phyloP scores from a whole-genome alignment of 2,888 invertebrate genomes.

The Sinopyrophorus schimmeli region DNA sequence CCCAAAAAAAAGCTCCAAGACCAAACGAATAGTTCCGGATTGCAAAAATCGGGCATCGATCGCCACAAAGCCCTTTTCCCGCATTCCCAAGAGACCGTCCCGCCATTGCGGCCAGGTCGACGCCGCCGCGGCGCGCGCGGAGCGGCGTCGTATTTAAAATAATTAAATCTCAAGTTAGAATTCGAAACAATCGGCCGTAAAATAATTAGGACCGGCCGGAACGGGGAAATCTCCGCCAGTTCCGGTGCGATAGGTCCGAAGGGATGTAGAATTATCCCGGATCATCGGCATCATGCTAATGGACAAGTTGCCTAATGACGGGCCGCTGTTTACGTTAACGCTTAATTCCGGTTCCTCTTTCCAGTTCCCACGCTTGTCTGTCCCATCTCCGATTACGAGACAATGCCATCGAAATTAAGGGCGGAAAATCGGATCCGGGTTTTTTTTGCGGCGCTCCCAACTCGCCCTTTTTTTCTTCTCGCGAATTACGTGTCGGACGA shows the following conservation, averaged over 20 bases:
- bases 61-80: too few species aligned
- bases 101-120: too few species aligned
- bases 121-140: too few species aligned
- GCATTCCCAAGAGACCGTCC: too few species aligned
- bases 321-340: slow-evolving; percentile 50
- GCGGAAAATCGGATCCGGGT: slow-evolving; percentile 6
- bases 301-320: slow-evolving; percentile 51
- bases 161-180: slow-evolving; percentile 23
- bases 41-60: too few species aligned
- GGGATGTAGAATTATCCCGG: slow-evolving; percentile 46
- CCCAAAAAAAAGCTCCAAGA: too few species aligned
- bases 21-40: too few species aligned
- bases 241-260: slow-evolving; percentile 43
- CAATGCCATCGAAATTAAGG: neutral
- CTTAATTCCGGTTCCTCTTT: slow-evolving; percentile 40
- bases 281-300: slow-evolving; percentile 48
- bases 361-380: slow-evolving; percentile 21
- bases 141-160: slow-evolving; percentile 5
- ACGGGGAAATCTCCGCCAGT: slow-evolving; percentile 43
- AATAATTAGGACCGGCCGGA: slow-evolving; percentile 43
- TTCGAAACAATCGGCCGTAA: slow-evolving; percentile 35
- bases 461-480: too few species aligned
- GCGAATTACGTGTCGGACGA: slow-evolving; percentile 8
- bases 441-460: too few species aligned
- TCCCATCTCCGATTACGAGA: slow-evolving; percentile 4